Base-by-base conservation (phyloP, 2,888 invertebrate genomes). In the Drosophila stalkeri region DNA sequence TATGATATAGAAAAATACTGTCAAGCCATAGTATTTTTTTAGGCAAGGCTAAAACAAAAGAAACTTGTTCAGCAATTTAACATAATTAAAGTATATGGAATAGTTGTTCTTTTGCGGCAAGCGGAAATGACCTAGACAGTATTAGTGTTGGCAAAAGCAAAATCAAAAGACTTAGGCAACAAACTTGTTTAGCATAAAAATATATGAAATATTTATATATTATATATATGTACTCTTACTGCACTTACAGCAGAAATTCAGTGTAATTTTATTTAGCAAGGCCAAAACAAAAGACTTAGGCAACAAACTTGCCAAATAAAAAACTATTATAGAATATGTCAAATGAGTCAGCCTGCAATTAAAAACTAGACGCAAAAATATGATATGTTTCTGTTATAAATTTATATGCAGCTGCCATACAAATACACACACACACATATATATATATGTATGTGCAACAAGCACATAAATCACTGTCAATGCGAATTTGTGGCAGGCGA, bases 381-480 rank as follows among this genome's bases (percentile, higher is more conserved):
- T 87, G 85, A 84, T 80, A 83, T 80, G 77, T 77, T 81, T 77
- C 74, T 80, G 72, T 75, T 75, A 72, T 69, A 80, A 49, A 69
- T 61, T 72, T 71, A 68, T 78, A 31, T 73, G 77, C 82, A 72
- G 80, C 89, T 86, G 86, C 87, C 77, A 81, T 81, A 39, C 27
- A 39, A 23, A 37, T 2, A 37, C 23, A 54, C 37, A 52, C 20
- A 51, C 18, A 8, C 20, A 51, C 33, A 20, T 7, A 12, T 18
- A 33, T 12, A 37, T 8, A 23, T 5, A 37, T 11, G 16, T 72
- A 74, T 77, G 81, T 73, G 76, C 76, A 47, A 66, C 82, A 74
- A 66, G 62, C 81, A 64, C 80, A 89, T 89, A 89, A 89, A 89
- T 87, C 86, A 87, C 89, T 87, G 86, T 87, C 89, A 87, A 69